These are phyloP conservation scores for Sarotherodon lohbergeri DNA, from an alignment of 2,113 vertebrate genomes.

Conservation along the genomic window DNA sequence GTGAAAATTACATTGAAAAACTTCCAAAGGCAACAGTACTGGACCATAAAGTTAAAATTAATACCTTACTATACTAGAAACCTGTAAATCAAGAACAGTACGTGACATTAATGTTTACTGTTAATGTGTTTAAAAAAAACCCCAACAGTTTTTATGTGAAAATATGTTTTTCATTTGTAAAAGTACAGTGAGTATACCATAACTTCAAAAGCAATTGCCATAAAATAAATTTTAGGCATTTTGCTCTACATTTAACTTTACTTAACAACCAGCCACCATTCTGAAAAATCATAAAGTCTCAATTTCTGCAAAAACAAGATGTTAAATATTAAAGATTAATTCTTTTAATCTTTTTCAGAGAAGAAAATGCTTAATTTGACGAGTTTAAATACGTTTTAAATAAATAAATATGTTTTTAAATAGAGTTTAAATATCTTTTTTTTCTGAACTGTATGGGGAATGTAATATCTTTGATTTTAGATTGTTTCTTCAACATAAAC, in stretches of 20 bases:
- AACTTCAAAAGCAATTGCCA: background rate
- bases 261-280: background rate
- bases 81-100: background rate
- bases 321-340: background rate
- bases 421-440: background rate
- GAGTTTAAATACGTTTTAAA: no score
- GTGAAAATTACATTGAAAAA: background rate
- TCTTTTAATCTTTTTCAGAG: background rate
- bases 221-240: background rate
- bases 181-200: background rate
- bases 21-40: background rate
- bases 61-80: background rate
- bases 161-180: background rate
- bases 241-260: background rate
- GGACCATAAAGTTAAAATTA: background rate
- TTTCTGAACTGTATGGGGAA: background rate
- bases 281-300: background rate
- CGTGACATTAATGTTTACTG: fast-evolving
- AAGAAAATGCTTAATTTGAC: background rate
- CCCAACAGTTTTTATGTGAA: background rate
- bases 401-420: no score
- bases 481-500: background rate
- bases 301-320: background rate
- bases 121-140: background rate
- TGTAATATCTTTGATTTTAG: background rate